Evolutionary conservation across 2,888 invertebrate species (phyloP).

Genomic region (Dyspetes luteomarginatus): DNA sequence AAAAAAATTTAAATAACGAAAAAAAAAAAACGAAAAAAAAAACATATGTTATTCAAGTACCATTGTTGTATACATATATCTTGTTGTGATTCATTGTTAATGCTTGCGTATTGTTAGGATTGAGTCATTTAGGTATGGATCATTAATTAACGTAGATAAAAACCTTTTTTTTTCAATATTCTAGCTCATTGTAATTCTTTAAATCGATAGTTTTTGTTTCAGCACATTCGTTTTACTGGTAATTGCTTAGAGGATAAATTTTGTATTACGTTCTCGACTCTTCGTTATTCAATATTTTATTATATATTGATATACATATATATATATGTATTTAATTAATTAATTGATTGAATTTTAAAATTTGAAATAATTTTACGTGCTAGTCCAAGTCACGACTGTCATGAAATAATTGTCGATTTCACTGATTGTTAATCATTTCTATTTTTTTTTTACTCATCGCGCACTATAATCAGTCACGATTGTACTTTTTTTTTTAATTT

Average conservation of each 20-base stretch:
- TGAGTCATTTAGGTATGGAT: slow-evolving; percentile 84
- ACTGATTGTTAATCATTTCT: not conserved
- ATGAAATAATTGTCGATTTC: not conserved
- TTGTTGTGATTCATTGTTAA: slow-evolving; percentile 84
- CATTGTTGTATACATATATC: slow-evolving; percentile 83
- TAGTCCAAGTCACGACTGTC: too few species aligned
- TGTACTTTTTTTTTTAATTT: not conserved
- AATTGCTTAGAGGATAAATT: slow-evolving; percentile 74
- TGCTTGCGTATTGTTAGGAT: slow-evolving; percentile 84
- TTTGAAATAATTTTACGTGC: too few species aligned
- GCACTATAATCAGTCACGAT: too few species aligned
- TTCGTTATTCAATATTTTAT: slow-evolving; percentile 42
- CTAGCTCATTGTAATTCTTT: slow-evolving; percentile 78
- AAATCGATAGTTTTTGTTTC: slow-evolving; percentile 81
- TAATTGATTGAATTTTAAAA: too few species aligned
- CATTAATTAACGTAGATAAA: slow-evolving; percentile 83
- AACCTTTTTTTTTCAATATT: slow-evolving; percentile 76
- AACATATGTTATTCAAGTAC: slow-evolving; percentile 71
- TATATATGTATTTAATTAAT: not conserved
- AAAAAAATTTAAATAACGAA: too few species aligned
- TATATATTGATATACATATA: not conserved
- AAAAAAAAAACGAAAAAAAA: slow-evolving; percentile 42
- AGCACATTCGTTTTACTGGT: slow-evolving; percentile 81
- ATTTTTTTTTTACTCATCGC: too few species aligned
- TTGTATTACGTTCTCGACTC: slow-evolving; percentile 54